Conservation (phyloP, 2,113 vertebrate species). For the Harpagus bidentatus region DNA sequence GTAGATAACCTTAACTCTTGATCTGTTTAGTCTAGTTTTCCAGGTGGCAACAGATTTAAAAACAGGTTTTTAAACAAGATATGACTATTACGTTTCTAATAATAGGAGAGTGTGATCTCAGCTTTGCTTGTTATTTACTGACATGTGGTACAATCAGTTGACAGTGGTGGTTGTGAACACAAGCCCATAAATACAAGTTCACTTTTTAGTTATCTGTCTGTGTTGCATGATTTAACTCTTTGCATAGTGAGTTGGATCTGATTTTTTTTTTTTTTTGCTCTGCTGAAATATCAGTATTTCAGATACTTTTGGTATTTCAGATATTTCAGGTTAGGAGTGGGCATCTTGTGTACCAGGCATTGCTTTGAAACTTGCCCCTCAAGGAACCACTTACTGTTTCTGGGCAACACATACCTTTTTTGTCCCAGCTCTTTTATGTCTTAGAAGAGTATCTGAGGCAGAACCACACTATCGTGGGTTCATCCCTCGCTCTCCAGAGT, state of each 20-base stretch:
- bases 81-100: slow-evolving; percentile 71
- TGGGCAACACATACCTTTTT: background rate
- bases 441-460: background rate
- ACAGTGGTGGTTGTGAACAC: slow-evolving; percentile 40
- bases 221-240: slow-evolving; percentile 25
- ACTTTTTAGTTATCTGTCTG: slow-evolving; percentile 45
- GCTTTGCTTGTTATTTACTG: slow-evolving; percentile 51
- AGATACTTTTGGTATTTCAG: background rate
- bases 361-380: background rate
- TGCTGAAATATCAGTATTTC: slow-evolving; percentile 2
- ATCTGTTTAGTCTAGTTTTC: slow-evolving; percentile 78
- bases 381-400: background rate
- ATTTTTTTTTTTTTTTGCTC: background rate
- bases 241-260: background rate
- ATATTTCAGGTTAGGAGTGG: background rate
- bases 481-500: background rate
- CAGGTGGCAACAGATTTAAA: slow-evolving; percentile 77
- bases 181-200: slow-evolving; percentile 36
- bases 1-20: slow-evolving; percentile 71
- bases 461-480: background rate
- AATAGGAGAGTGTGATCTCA: slow-evolving; percentile 64
- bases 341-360: background rate
- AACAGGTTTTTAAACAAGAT: slow-evolving; percentile 71
- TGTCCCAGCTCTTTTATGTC: background rate
- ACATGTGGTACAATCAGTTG: slow-evolving; percentile 42